Evolutionary conservation across 2,888 invertebrate genomes (phyloP), one percentile per base, ranked within the genome.

Genomic region (Thumatha senex): DNA sequence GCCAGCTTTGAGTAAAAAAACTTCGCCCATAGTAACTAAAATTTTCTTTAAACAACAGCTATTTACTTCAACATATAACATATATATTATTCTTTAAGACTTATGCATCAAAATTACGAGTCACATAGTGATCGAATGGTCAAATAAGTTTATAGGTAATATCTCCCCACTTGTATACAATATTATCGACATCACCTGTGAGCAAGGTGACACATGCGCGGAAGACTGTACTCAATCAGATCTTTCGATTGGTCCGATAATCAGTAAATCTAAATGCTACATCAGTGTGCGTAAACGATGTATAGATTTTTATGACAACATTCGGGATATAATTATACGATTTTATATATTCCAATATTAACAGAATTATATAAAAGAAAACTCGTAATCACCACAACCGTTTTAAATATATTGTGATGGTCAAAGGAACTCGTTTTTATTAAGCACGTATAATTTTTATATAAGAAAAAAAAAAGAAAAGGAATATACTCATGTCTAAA

Each of bases 271-370:
- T 72, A 74, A 70, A 74, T 73, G 68, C 78, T 74, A 73, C 60
- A 58, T 67, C 58, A 59, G 64, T 79, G 75, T 78, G 79, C 76
- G 75, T 69, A 75, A 66, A 67, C 71, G 63, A 64, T 60, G 55
- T 51, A 61, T n/a, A n/a, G n/a, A 50, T 58, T 31, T 61, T 67
- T 58, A 67, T 51, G 47, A 60, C 57, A 13, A 49, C 49, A 54
- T 54, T 58, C 36, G 48, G 48, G 43, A 57, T 48, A 59, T 63
- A 56, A 30, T 8, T 61, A 67, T 72, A 63, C 61, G 63, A 51
- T 59, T 61, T 39, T 56, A 50, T 50, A 51, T 45, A 58, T 56
- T 55, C 46, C 47, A 53, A 55, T 53, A 51, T 46, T 46, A 62
- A 42, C 48, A 56, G 57, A 55, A 61, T 61, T 54, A 57, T 67